phyloP scores from a whole-genome alignment of 2,113 vertebrate species.

The Spea bombifrons region DNA sequence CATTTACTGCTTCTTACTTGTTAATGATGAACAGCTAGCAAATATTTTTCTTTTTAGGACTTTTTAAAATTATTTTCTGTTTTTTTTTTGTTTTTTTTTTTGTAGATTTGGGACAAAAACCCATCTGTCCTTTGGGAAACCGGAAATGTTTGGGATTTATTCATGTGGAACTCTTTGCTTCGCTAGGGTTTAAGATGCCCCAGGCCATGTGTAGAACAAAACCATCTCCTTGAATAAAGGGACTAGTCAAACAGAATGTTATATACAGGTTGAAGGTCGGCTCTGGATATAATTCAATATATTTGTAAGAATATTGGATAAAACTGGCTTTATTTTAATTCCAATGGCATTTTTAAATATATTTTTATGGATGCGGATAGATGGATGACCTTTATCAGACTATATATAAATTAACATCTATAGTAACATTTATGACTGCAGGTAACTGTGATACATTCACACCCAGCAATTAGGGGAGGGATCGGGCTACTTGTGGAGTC shows the following conservation, averaged over 20 bases:
- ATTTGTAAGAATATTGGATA: neutral
- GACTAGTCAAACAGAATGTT: neutral
- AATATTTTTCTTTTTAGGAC: no score
- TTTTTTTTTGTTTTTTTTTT: conserved; percentile 1
- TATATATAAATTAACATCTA: no score
- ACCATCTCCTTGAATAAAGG: conserved; percentile 22
- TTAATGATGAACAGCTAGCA: no score
- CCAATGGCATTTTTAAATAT: no score
- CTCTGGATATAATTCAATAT: neutral
- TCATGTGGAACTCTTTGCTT: conserved; percentile 22
- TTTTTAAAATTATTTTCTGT: neutral
- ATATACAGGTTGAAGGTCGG: neutral
- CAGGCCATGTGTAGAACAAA: conserved; percentile 17
- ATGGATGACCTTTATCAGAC: no score
- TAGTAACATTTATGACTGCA: no score
- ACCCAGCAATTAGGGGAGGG: no score
- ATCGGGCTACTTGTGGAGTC: no score
- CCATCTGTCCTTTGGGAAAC: neutral
- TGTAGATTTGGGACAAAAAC: neutral
- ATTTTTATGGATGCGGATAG: no score
- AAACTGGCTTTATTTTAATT: no score
- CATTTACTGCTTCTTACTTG: no score
- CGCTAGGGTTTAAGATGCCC: conserved; percentile 13
- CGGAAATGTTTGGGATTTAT: conserved; percentile 10
- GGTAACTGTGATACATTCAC: no score